A percentile compares a stretch with the other conserved stretches of the same genome.
Conservation (phyloP, 92 coral and sea anemone genomes). For the Chrysogorgia sp. region DNA sequence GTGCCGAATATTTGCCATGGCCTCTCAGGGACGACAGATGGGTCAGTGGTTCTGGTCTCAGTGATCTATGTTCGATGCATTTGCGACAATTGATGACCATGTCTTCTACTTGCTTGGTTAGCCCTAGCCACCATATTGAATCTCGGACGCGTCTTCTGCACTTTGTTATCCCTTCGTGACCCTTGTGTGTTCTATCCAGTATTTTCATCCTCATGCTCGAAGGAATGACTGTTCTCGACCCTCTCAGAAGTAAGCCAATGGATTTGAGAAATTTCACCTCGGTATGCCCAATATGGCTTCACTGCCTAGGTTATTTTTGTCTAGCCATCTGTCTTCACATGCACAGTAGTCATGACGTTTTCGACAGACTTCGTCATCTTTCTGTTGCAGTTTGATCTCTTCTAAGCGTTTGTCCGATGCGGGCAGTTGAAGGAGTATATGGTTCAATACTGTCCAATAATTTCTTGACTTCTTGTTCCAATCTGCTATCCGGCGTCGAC, state of each 20-base stretch:
- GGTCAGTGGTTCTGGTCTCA: slow-evolving; percentile 31
- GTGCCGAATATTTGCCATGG: slow-evolving; percentile 9
- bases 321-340: slow-evolving; percentile 66
- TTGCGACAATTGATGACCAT: slow-evolving; percentile 35
- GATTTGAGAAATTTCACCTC: slow-evolving; percentile 49
- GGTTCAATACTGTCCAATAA: too few species aligned
- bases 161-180: slow-evolving; percentile 77
- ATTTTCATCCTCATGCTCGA: slow-evolving; percentile 63
- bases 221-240: slow-evolving; percentile 59
- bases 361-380: slow-evolving; percentile 62
- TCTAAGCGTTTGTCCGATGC: slow-evolving; percentile 59
- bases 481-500: background rate
- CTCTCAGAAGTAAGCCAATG: slow-evolving; percentile 61
- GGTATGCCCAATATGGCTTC: slow-evolving; percentile 51
- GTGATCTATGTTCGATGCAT: slow-evolving; percentile 25
- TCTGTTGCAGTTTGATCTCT: slow-evolving; percentile 53
- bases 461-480: background rate
- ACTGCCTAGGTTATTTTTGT: slow-evolving; percentile 46
- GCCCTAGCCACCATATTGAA: slow-evolving; percentile 84
- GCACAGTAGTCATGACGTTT: slow-evolving; percentile 42
- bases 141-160: slow-evolving; percentile 68
- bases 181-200: slow-evolving; percentile 69
- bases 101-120: slow-evolving; percentile 49
- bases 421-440: slow-evolving; percentile 28
- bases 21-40: too few species aligned